Evolutionary conservation across 2,888 invertebrate species (phyloP).

Genomic region (Cryptophagus acutangulus): DNA sequence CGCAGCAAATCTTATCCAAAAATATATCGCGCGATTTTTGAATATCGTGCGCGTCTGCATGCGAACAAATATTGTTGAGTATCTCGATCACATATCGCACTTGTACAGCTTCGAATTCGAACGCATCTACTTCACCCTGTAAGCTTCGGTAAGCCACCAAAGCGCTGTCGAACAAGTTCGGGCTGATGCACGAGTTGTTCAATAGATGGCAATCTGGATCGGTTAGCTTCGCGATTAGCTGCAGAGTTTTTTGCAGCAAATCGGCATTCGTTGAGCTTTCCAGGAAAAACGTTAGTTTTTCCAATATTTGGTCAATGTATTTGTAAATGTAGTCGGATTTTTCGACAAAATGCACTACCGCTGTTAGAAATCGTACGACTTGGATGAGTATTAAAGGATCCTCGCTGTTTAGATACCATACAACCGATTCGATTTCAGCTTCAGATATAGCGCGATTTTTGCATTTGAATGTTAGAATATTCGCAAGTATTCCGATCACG

Average conservation of each 20-base stretch:
- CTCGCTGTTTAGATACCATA: conserved; percentile 56
- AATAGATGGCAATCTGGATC: conserved; percentile 28
- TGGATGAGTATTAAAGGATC: conserved; percentile 72
- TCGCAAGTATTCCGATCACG: conserved; percentile 76
- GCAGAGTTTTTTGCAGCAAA: conserved; percentile 55
- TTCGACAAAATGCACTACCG: conserved; percentile 49
- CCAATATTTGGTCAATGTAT: conserved; percentile 42
- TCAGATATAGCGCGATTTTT: conserved; percentile 48
- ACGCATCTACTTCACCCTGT: conserved; percentile 23
- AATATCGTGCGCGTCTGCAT: conserved; percentile 14
- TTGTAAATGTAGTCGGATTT: conserved; percentile 53
- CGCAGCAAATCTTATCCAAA: conserved; percentile 10
- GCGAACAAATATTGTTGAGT: conserved; percentile 34
- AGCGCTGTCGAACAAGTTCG: conserved; percentile 25
- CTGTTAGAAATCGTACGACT: conserved; percentile 63
- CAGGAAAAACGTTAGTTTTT: conserved; percentile 60
- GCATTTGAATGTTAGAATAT: conserved; percentile 58
- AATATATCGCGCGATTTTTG: conserved; percentile 1
- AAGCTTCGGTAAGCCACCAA: conserved; percentile 30
- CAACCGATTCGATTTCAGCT: conserved; percentile 53
- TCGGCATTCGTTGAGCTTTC: conserved; percentile 66
- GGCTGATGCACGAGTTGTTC: conserved; percentile 22
- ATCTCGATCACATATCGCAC: conserved; percentile 33
- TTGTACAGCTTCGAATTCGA: conserved; percentile 27
- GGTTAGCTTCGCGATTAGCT: conserved; percentile 49